A percentile compares a stretch with the other conserved stretches of the same genome.
Evolutionary conservation across 2,113 vertebrate species (phyloP).

Genomic region (Rhinogobius similis): DNA sequence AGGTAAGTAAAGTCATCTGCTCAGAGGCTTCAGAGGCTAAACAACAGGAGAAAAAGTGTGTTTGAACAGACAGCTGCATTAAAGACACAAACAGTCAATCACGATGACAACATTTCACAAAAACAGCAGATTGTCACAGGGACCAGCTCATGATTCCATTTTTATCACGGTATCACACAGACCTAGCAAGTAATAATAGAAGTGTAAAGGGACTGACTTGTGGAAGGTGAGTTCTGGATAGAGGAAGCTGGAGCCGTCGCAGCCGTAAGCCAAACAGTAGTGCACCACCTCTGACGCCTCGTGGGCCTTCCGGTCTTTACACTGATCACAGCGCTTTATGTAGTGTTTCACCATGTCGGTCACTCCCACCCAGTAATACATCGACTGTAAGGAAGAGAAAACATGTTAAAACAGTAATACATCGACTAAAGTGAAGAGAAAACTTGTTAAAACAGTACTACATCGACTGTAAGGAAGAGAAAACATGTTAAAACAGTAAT

Average conservation of each 20-base stretch:
- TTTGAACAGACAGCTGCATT: too few species aligned
- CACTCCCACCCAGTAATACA: conserved; percentile 66
- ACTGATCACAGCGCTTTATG: conserved; percentile 39
- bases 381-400: conserved; percentile 21
- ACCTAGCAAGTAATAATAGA: background rate
- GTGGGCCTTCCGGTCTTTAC: background rate
- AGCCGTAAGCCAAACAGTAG: conserved; percentile 61
- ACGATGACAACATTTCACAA: too few species aligned
- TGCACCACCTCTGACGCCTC: background rate
- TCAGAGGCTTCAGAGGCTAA: too few species aligned
- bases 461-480: too few species aligned
- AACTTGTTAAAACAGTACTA: too few species aligned
- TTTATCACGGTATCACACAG: too few species aligned
- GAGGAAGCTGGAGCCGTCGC: conserved; percentile 49
- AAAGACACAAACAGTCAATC: too few species aligned
- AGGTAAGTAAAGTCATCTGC: too few species aligned
- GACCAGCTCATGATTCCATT: too few species aligned
- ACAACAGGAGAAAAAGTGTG: too few species aligned
- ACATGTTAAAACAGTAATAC: background rate
- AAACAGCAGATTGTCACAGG: too few species aligned
- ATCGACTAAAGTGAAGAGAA: background rate
- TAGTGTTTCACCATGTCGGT: conserved; percentile 46
- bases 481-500: too few species aligned
- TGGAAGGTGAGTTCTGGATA: conserved; percentile 50
- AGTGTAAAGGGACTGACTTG: conserved; percentile 30